A percentile compares a stretch with the other conserved stretches of the same genome.
Conservation (phyloP, 2,888 invertebrate species). For the Pyrgus malvae region DNA sequence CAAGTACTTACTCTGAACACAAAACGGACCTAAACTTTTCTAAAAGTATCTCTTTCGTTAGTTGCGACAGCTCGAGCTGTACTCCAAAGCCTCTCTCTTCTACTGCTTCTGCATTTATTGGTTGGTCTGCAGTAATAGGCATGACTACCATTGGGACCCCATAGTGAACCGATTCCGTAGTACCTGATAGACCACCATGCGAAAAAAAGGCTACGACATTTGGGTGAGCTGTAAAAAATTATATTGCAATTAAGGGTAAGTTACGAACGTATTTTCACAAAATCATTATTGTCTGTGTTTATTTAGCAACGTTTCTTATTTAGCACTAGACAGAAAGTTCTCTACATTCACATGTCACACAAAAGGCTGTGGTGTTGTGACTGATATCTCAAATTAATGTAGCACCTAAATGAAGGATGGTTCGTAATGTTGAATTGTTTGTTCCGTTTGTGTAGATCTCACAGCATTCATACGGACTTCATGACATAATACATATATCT, state of each 20-base stretch:
- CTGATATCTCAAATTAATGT: too few species aligned
- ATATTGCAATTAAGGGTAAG: background rate
- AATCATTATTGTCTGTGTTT: too few species aligned
- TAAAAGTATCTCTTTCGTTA: constrained; percentile 71
- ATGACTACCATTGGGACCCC: constrained; percentile 82
- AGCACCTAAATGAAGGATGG: too few species aligned
- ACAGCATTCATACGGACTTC: too few species aligned
- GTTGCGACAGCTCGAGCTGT: constrained; percentile 59
- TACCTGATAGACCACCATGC: constrained; percentile 81
- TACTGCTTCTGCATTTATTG: constrained; percentile 75
- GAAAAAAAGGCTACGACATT: constrained; percentile 79
- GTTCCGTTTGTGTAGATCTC: too few species aligned
- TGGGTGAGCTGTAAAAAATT: constrained; percentile 66
- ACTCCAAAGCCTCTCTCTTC: constrained; percentile 79
- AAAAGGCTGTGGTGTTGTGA: too few species aligned
- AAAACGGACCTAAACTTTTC: constrained; percentile 72
- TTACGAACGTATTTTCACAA: too few species aligned
- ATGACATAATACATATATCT: too few species aligned
- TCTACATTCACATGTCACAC: too few species aligned
- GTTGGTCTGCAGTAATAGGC: constrained; percentile 83
- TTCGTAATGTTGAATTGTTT: too few species aligned
- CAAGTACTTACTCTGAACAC: constrained; percentile 66
- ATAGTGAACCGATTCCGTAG: constrained; percentile 80
- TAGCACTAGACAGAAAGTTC: too few species aligned
- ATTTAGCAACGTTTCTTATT: too few species aligned